These are phyloP conservation scores for Platynereis dumerilii DNA, from an alignment of 2,888 invertebrate species.

Conservation along the genomic window DNA sequence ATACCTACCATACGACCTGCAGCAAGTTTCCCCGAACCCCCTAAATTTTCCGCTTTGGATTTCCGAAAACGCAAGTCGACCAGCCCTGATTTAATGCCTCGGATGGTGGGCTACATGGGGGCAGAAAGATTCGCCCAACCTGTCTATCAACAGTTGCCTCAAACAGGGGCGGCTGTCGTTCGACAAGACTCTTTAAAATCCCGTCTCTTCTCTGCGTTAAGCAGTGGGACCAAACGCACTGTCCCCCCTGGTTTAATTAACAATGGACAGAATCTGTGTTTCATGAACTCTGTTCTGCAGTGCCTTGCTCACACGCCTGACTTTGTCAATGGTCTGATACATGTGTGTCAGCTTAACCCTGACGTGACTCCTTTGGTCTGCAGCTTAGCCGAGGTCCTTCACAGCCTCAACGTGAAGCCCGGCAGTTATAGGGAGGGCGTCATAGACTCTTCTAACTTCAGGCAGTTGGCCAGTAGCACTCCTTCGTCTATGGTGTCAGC, in stretches of 20 bases:
- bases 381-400: neutral
- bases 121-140: neutral
- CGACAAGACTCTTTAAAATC: conserved; percentile 13
- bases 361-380: conserved; percentile 2
- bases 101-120: neutral
- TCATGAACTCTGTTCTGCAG: conserved; percentile 58
- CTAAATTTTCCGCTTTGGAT: no score
- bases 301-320: conserved; percentile 54
- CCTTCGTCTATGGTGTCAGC: conserved; percentile 42
- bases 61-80: no score
- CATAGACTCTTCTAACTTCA: conserved; percentile 42
- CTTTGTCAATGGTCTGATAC: conserved; percentile 41
- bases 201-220: conserved; percentile 24
- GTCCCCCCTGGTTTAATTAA: conserved; percentile 48
- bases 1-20: neutral
- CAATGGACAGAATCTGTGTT: conserved; percentile 57
- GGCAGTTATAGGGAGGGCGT: neutral
- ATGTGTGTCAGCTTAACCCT: neutral
- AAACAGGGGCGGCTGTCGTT: no score
- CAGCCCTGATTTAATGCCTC: neutral
- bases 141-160: neutral
- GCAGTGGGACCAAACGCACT: conserved; percentile 13
- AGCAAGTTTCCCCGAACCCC: no score
- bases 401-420: neutral
- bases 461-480: conserved; percentile 45